Evolutionary conservation across 2,888 invertebrate species (phyloP).

Genomic region (Dascillus cervinus): DNA sequence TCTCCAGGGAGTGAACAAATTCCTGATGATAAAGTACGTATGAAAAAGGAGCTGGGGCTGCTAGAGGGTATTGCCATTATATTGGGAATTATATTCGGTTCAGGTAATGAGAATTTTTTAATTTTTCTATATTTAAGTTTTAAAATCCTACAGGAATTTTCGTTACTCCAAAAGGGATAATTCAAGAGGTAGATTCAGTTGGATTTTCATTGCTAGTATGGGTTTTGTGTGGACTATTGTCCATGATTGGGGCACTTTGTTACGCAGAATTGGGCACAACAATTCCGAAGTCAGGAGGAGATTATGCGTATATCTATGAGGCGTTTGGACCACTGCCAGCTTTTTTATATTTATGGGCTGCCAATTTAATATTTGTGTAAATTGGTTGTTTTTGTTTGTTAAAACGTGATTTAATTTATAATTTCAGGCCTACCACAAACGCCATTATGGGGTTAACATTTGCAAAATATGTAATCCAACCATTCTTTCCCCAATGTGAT

Average conservation of each 20-base stretch:
- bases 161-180: constrained; percentile 90
- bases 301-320: constrained; percentile 92
- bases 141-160: constrained; percentile 67
- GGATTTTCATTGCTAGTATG: constrained; percentile 84
- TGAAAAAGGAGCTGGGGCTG: constrained; percentile 85
- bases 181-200: constrained; percentile 82
- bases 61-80: constrained; percentile 91
- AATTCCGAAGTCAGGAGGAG: constrained; percentile 91
- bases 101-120: constrained; percentile 47
- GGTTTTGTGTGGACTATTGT: constrained; percentile 80
- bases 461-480: constrained; percentile 84
- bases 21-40: constrained; percentile 53
- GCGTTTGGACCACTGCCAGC: constrained; percentile 88
- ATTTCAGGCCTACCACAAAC: constrained; percentile 82
- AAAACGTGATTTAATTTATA: constrained; percentile 4
- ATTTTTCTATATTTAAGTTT: too few relatives aligned
- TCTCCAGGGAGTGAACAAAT: constrained; percentile 26
- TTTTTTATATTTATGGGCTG: constrained; percentile 94
- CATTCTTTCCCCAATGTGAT: constrained; percentile 71
- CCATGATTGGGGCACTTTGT: constrained; percentile 90
- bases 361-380: constrained; percentile 94
- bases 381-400: constrained; percentile 36
- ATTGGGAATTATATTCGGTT: constrained; percentile 90
- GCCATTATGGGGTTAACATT: constrained; percentile 95
- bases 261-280: constrained; percentile 90